Conservation (phyloP, 2,113 vertebrate genomes). For the Tragelaphus strepsiceros region DNA sequence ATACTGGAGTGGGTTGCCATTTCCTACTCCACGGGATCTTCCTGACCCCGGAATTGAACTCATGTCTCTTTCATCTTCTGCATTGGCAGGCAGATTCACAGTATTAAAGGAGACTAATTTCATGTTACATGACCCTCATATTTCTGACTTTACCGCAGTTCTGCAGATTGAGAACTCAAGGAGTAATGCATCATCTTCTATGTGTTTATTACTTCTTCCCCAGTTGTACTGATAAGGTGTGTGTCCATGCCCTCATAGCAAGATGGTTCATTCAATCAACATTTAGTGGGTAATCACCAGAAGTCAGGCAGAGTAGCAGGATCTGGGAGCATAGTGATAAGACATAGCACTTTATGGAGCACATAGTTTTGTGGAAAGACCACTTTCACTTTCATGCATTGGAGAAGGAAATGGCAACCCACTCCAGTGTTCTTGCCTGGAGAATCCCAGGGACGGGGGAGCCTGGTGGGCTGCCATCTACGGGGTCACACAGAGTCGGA, state of each 20-base stretch:
- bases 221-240: fast-evolving
- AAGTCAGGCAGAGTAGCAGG: fast-evolving
- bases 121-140: background rate
- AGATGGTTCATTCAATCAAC: background rate
- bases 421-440: no score
- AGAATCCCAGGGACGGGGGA: no score
- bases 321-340: background rate
- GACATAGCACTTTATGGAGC: background rate
- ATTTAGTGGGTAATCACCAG: background rate
- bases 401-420: no score
- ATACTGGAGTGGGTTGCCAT: background rate
- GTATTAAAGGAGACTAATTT: background rate
- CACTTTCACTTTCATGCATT: no score
- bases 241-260: background rate
- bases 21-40: background rate
- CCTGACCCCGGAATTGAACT: background rate
- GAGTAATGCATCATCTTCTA: background rate
- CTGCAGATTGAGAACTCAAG: background rate
- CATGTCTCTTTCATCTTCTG: background rate
- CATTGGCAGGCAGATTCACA: background rate
- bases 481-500: no score
- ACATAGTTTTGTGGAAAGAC: background rate
- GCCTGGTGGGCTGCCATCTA: no score
- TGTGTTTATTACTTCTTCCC: background rate
- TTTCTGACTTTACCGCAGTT: background rate